phyloP scores from a whole-genome alignment of 2,888 invertebrate species.

The Meghimatium bilineatum region DNA sequence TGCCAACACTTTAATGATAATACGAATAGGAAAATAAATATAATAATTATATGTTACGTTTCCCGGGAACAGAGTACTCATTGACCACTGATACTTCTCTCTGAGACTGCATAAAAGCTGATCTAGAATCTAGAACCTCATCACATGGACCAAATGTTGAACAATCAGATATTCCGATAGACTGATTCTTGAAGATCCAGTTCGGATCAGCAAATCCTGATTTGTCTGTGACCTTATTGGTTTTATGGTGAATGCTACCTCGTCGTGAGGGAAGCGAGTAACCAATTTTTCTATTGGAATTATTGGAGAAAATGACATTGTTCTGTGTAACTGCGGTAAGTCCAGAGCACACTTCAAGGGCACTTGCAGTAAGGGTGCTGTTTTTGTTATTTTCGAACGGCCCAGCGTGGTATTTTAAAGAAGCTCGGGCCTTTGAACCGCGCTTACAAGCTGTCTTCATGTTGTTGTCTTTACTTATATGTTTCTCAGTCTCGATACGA shows the following conservation, averaged over 20 bases:
- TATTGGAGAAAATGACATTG: background rate
- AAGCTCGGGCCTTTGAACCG: background rate
- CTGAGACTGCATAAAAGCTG: background rate
- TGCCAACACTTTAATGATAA: too few relatives aligned
- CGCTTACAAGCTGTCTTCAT: background rate
- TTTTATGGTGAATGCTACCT: background rate
- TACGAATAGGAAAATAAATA: background rate
- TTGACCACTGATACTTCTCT: background rate
- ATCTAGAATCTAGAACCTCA: background rate
- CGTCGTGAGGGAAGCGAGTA: background rate
- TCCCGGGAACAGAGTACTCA: conserved; percentile 5
- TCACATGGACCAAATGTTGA: background rate
- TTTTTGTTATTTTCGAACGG: background rate
- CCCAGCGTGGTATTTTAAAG: background rate
- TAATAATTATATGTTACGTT: background rate
- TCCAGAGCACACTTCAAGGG: conserved; percentile 16
- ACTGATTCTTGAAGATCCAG: background rate
- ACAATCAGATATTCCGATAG: background rate
- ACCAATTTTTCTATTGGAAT: background rate
- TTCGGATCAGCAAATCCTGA: background rate
- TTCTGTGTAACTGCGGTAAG: background rate
- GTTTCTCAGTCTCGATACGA: background rate
- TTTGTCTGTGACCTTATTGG: conserved; percentile 12
- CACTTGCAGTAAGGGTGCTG: conserved; percentile 8
- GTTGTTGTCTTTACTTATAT: background rate